Conservation (phyloP, 2,888 invertebrate species). For the Brachyptera putata region DNA sequence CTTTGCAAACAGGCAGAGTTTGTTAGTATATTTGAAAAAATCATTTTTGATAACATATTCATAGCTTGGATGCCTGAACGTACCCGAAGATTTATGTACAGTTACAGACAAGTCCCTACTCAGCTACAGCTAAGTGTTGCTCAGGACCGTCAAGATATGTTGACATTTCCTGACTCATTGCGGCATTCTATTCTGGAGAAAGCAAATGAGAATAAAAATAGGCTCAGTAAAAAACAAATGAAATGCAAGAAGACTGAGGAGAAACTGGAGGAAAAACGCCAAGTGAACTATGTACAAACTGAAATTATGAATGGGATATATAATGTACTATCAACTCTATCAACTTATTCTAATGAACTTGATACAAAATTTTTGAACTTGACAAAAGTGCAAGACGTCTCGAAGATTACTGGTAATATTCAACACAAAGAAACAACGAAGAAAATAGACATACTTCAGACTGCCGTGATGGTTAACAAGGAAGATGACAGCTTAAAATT, state of each 20-base stretch:
- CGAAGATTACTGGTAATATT: no score
- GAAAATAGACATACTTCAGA: no score
- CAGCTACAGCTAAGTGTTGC: background rate
- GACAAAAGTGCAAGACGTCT: no score
- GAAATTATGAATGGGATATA: no score
- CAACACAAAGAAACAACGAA: no score
- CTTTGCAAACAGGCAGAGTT: conserved; percentile 55
- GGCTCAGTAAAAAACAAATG: background rate
- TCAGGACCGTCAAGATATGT: background rate
- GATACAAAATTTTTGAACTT: no score
- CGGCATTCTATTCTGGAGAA: background rate
- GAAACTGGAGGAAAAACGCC: no score
- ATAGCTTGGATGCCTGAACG: conserved; percentile 44
- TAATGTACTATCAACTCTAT: no score
- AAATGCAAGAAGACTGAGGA: background rate
- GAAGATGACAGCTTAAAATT: no score
- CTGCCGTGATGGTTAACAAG: no score
- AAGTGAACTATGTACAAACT: no score
- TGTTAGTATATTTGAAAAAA: conserved; percentile 49
- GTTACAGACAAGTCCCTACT: background rate
- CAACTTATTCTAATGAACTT: no score
- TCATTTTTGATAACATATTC: conserved; percentile 50
- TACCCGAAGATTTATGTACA: background rate
- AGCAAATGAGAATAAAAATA: background rate
- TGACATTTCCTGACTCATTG: background rate